Conservation (phyloP, 1,140 invertebrate species). For the Liolophura sinensis region DNA sequence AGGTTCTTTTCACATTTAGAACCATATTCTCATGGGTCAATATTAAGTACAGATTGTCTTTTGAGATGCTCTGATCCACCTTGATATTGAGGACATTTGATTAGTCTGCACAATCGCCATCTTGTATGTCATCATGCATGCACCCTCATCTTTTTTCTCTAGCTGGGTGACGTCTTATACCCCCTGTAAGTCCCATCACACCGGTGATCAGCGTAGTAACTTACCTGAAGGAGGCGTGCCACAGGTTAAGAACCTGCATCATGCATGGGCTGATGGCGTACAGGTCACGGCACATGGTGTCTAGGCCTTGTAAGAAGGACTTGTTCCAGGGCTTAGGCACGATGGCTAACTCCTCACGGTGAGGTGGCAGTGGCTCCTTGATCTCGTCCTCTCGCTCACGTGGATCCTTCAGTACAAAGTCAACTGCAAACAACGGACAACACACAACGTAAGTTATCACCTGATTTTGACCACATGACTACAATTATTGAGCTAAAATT, state of each 20-base stretch:
- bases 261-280: slow-evolving; percentile 83
- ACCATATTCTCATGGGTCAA: no score
- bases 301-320: slow-evolving; percentile 60
- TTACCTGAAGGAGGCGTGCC: slow-evolving; percentile 79
- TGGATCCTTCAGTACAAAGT: slow-evolving; percentile 84
- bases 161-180: no score
- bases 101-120: no score
- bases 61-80: no score
- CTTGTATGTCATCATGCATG: no score
- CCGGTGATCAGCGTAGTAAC: slow-evolving; percentile 7
- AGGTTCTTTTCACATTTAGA: no score
- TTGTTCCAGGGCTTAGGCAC: slow-evolving; percentile 69
- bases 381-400: slow-evolving; percentile 56
- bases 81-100: no score
- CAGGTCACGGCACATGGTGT: slow-evolving; percentile 67
- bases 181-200: neutral
- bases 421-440: slow-evolving; percentile 56
- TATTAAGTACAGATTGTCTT: no score
- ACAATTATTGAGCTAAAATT: neutral
- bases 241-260: slow-evolving; percentile 77
- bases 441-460: neutral
- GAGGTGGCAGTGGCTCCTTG: slow-evolving; percentile 48
- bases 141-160: no score
- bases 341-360: slow-evolving; percentile 66
- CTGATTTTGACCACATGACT: neutral